These are phyloP conservation scores for Polyergus mexicanus DNA, from an alignment of 1,140 invertebrate genomes.

Conservation along the genomic window DNA sequence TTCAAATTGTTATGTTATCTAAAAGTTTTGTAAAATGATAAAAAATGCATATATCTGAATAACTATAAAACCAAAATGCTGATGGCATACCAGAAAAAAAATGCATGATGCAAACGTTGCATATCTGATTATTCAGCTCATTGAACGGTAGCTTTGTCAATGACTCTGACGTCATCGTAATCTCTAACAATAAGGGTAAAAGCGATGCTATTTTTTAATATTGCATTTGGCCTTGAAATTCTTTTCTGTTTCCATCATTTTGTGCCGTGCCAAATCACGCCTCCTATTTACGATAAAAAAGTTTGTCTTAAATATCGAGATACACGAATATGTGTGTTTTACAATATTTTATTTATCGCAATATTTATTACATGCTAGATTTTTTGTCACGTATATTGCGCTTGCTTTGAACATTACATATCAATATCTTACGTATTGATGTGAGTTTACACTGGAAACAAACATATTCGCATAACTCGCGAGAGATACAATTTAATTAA, in stretches of 20 bases:
- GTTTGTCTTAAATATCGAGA: not conserved
- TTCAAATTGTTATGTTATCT: no score
- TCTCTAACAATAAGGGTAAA: slow-evolving; percentile 1
- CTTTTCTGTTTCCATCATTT: not conserved
- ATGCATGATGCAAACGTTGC: not conserved
- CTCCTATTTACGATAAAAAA: not conserved
- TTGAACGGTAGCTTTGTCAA: slow-evolving; percentile 39
- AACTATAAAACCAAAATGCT: slow-evolving; percentile 1
- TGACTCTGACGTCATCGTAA: slow-evolving; percentile 46
- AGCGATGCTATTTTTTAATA: slow-evolving; percentile 36
- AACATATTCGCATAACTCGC: not conserved
- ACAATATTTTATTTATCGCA: not conserved
- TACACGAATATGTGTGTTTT: not conserved
- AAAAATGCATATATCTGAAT: no score
- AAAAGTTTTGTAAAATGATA: no score
- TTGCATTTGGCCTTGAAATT: slow-evolving; percentile 7
- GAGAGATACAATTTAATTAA: not conserved
- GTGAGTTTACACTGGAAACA: not conserved
- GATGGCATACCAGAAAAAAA: not conserved
- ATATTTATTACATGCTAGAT: no score
- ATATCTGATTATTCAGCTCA: slow-evolving; percentile 26
- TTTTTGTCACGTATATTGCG: no score
- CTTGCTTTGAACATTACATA: not conserved
- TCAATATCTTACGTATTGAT: no score
- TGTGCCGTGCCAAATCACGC: not conserved